Percentiles rank a stretch among this genome's conserved stretches.
Evolutionary conservation across 1,140 invertebrate genomes (phyloP).

Genomic region (Bactericera cockerelli): DNA sequence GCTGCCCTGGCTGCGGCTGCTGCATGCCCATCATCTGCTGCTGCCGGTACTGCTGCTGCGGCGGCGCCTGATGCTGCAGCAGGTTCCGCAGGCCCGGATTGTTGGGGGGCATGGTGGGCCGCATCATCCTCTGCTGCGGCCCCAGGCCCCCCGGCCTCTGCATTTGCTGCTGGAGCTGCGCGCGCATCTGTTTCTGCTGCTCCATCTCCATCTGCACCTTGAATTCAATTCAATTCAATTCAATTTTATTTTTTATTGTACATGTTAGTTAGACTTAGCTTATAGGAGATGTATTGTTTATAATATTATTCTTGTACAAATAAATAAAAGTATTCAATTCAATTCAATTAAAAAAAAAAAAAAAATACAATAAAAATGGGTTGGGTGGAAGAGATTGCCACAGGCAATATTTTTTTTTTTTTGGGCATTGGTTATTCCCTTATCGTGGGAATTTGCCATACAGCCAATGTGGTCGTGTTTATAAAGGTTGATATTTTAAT

Average conservation of each 20-base stretch:
- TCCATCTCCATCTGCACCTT: constrained; percentile 21
- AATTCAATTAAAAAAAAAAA: neutral
- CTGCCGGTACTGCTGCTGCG: constrained; percentile 33
- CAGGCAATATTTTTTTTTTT: no score
- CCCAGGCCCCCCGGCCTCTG: constrained; percentile 17
- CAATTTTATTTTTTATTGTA: constrained; percentile 25
- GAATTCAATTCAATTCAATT: no score
- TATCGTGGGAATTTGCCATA: no score
- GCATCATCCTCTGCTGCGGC: constrained; percentile 39
- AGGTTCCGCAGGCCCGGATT: constrained; percentile 51
- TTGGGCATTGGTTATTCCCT: no score
- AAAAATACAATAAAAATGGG: no score
- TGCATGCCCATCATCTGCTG: constrained; percentile 32
- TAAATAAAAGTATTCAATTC: no score
- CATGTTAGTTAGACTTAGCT: constrained; percentile 24
- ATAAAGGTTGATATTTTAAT: no score
- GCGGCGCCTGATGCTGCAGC: constrained; percentile 41
- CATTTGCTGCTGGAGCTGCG: constrained; percentile 23
- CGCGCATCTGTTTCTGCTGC: constrained; percentile 20
- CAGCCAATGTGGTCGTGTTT: no score
- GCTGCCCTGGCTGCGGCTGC: constrained; percentile 31
- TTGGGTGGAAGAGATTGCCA: no score
- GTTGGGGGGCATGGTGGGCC: constrained; percentile 38
- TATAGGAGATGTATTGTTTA: no score
- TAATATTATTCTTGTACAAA: no score